A percentile compares a stretch with the other conserved stretches of the same genome.
These are phyloP conservation scores for Synergus umbraculus DNA, from an alignment of 2,888 invertebrate species.

Conservation along the genomic window DNA sequence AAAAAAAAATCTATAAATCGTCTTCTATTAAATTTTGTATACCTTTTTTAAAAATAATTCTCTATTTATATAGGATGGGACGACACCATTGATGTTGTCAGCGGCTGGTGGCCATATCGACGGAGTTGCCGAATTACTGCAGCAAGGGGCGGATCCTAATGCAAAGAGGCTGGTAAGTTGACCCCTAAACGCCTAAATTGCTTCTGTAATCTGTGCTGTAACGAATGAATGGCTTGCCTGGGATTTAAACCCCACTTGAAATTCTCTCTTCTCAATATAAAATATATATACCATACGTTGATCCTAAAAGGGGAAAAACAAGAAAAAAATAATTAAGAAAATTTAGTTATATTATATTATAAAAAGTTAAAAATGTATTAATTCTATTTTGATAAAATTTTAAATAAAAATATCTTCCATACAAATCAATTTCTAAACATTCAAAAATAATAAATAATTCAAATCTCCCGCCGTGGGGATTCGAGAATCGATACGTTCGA, in stretches of 20 bases:
- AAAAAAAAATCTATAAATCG: too few species aligned
- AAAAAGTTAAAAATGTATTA: too few species aligned
- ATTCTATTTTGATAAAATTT: too few species aligned
- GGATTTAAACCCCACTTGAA: neutral
- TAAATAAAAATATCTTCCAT: too few species aligned
- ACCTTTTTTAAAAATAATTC: neutral
- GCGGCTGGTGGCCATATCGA: conserved; percentile 94
- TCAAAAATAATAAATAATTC: neutral
- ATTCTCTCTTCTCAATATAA: neutral
- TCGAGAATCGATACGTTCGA: neutral
- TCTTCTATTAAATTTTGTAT: too few species aligned
- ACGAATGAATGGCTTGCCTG: neutral
- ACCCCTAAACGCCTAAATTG: neutral
- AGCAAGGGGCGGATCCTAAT: conserved; percentile 94
- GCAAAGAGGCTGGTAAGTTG: conserved; percentile 86
- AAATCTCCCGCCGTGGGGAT: neutral
- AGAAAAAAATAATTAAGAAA: too few species aligned
- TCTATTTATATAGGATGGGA: conserved; percentile 89
- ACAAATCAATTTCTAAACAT: neutral
- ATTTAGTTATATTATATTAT: too few species aligned
- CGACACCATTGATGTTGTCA: conserved; percentile 94
- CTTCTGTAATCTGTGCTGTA: too few species aligned
- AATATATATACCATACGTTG: neutral
- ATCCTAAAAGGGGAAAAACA: neutral
- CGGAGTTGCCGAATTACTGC: conserved; percentile 91